A percentile compares a stretch with the other conserved stretches of the same genome.
Evolutionary conservation across 2,888 invertebrate species (phyloP).

Genomic region (Papilio protenor): DNA sequence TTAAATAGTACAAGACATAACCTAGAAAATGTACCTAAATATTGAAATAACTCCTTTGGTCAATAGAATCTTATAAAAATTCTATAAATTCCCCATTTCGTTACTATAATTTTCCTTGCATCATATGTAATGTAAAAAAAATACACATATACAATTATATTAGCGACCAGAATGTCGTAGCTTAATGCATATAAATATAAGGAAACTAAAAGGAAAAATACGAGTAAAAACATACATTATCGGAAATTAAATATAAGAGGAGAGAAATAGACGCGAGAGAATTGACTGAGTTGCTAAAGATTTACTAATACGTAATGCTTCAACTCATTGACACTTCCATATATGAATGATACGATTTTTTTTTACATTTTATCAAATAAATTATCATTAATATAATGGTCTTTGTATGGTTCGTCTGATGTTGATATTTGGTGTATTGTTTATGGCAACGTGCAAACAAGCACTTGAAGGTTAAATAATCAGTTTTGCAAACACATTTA

Average conservation of each 20-base stretch:
- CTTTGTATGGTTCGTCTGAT: background rate
- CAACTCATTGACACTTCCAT: background rate
- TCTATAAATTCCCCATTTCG: too few relatives aligned
- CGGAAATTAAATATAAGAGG: background rate
- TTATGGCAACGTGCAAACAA: too few relatives aligned
- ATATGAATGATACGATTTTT: background rate
- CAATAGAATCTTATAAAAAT: background rate
- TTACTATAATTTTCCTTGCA: too few relatives aligned
- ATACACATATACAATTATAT: background rate
- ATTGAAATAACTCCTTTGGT: background rate
- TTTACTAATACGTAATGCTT: background rate
- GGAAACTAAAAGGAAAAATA: background rate
- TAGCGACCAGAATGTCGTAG: background rate
- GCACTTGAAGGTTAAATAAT: too few relatives aligned
- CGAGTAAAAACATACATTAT: background rate
- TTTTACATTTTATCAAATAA: conserved; percentile 19
- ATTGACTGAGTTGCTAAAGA: background rate
- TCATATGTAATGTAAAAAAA: background rate
- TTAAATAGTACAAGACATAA: background rate
- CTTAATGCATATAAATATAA: background rate
- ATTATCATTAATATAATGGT: background rate
- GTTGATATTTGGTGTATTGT: background rate
- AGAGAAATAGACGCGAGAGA: background rate
- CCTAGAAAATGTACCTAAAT: background rate
- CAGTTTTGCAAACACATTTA: too few relatives aligned